Percentiles rank a stretch among this genome's conserved stretches.
Evolutionary conservation across 2,797 vertebrate species (phyloP).

Genomic region (Crypturellus tataupa): DNA sequence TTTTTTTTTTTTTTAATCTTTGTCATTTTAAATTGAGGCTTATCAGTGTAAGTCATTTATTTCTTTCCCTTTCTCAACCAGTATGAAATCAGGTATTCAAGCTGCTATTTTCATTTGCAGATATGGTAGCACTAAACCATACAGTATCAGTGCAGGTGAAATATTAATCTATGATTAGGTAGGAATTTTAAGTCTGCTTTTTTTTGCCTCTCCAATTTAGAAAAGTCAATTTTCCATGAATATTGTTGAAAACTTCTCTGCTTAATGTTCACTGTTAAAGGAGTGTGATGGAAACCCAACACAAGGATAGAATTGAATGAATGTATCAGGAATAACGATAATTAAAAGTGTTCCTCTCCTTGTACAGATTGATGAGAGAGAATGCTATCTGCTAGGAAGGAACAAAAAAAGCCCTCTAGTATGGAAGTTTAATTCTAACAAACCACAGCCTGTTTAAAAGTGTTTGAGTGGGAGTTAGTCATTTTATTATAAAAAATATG

Average conservation of each 20-base stretch:
- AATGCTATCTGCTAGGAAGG: neutral
- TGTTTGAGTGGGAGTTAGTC: neutral
- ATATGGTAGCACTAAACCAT: neutral
- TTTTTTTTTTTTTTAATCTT: neutral
- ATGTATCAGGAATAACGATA: neutral
- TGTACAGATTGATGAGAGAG: neutral
- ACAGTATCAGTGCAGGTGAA: neutral
- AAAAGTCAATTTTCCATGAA: neutral
- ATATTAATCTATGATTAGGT: neutral
- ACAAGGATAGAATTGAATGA: neutral
- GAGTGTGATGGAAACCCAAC: neutral
- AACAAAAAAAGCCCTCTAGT: neutral
- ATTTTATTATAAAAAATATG: neutral
- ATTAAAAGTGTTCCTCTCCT: neutral
- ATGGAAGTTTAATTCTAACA: neutral
- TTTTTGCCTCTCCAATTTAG: neutral
- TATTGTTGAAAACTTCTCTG: neutral
- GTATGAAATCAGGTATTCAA: neutral
- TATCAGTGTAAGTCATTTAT: neutral
- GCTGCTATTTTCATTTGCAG: neutral
- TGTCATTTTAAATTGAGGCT: neutral
- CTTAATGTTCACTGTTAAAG: neutral
- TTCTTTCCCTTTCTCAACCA: neutral
- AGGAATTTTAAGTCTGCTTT: neutral
- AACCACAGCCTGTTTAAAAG: neutral